Conservation (phyloP, 2,888 invertebrate species). For the Pediacus dermestoides region DNA sequence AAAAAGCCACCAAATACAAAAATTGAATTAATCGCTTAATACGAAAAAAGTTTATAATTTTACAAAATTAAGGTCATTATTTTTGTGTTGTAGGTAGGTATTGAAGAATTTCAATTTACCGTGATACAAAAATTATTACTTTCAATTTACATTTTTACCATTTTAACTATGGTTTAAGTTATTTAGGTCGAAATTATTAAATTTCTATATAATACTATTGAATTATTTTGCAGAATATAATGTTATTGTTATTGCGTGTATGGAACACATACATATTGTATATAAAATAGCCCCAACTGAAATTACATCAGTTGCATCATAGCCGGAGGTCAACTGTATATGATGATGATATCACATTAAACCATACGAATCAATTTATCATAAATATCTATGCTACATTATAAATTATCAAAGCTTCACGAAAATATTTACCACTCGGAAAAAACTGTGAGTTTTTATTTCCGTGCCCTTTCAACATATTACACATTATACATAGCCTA, state of each 20-base stretch:
- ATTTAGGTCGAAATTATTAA: constrained; percentile 18
- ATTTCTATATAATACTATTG: constrained; percentile 14
- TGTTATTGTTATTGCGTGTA: constrained; percentile 7
- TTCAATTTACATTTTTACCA: constrained; percentile 3
- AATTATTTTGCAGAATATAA: constrained; percentile 7
- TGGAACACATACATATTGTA: not conserved
- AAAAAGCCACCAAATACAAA: no score
- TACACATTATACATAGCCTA: no score
- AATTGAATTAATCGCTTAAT: no score
- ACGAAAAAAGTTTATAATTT: no score
- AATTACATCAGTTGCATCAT: constrained; percentile 14
- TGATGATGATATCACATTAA: constrained; percentile 1
- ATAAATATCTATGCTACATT: not conserved
- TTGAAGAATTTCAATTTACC: not conserved
- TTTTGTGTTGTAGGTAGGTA: not conserved
- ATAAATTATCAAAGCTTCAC: no score
- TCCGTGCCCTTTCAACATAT: no score
- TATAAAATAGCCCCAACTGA: constrained; percentile 6
- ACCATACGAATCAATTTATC: constrained; percentile 4
- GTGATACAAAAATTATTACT: constrained; percentile 1
- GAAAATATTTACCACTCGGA: no score
- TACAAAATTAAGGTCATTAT: constrained; percentile 4
- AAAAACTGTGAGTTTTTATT: no score
- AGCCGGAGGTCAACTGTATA: constrained; percentile 13
- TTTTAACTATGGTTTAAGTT: constrained; percentile 1